phyloP scores from a whole-genome alignment of 2,113 vertebrate species.

The Proterorhinus semilunaris region DNA sequence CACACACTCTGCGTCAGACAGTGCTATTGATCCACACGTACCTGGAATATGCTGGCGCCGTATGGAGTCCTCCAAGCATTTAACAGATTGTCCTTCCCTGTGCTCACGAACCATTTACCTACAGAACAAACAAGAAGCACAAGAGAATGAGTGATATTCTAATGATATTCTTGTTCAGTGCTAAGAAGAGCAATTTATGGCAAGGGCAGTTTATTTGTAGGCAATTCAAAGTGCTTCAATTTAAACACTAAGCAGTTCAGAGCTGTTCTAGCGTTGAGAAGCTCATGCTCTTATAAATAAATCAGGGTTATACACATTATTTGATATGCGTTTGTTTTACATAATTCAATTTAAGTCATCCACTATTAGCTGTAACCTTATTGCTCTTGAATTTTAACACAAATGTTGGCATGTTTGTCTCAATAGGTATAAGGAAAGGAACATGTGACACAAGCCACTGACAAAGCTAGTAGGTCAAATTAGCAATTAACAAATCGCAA shows the following conservation, averaged over 20 bases:
- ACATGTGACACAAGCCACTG: too few relatives aligned
- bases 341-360: too few relatives aligned
- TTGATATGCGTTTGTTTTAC: too few relatives aligned
- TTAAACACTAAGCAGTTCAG: not conserved
- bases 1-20: conserved; percentile 55
- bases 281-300: too few relatives aligned
- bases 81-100: conserved; percentile 97
- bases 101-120: conserved; percentile 98
- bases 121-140: conserved; percentile 24
- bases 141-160: not conserved
- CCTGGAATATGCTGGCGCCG: conserved; percentile 99
- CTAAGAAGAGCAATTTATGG: not conserved
- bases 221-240: not conserved
- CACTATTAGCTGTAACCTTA: too few relatives aligned
- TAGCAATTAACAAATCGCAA: too few relatives aligned
- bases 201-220: not conserved
- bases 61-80: conserved; percentile 99
- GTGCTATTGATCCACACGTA: conserved; percentile 72
- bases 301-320: too few relatives aligned
- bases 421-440: too few relatives aligned
- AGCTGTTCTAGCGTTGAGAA: not conserved
- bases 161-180: not conserved
- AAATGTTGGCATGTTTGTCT: too few relatives aligned
- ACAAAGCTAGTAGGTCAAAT: too few relatives aligned
- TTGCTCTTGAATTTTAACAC: too few relatives aligned